Evolutionary conservation across 2,797 vertebrate genomes (phyloP), one percentile per base, ranked within the genome.

Genomic region (Crossoptilon crossoptilon): DNA sequence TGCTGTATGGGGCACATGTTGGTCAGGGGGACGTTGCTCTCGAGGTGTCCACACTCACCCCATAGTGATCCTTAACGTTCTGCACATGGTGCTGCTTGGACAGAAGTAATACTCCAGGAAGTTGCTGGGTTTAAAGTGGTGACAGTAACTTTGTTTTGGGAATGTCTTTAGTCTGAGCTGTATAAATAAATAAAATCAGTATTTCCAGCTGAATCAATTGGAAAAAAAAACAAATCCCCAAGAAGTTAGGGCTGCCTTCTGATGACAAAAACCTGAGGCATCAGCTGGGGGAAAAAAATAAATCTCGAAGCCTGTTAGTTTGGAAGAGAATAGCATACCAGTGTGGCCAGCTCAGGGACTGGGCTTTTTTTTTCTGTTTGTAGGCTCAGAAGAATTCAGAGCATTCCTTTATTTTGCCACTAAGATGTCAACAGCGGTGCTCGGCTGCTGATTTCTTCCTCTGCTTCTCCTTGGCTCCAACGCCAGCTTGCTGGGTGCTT

Each of bases 141-240:
- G 14, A 78, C 87, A 62, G n/a, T 90, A 87, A 85, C 69, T 93
- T 87, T 24, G 26, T 92, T 83, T 94, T 70, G 63, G 79, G 76
- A 89, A 63, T 87, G 79, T 80, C 91, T 96, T 91, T 84, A 70
- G 71, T 81, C 56, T 31, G 35, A 56, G 69, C 62, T 89, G 55
- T 83, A 11, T 72, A 95, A 92, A 90, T 93, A 95, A 96, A 96
- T 87, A 74, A 48, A 91, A 83, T 13, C 3, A 44, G 3, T 77
- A 66, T 80, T 94, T 91, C 76, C 78, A 91, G 70, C 72, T 78
- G 87, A 89, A 84, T 88, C 35, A 27, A 33, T 76, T 49, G 8
- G 37, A 37, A 63, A 51, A 70, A 72, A 80, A 4, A 56, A 18
- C 5, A 60, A 18, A 56, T 53, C 51, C 48, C 21, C 51, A 56